These are phyloP conservation scores for Gopherus evgoodei DNA, from an alignment of 2,113 vertebrate genomes.

Conservation along the genomic window DNA sequence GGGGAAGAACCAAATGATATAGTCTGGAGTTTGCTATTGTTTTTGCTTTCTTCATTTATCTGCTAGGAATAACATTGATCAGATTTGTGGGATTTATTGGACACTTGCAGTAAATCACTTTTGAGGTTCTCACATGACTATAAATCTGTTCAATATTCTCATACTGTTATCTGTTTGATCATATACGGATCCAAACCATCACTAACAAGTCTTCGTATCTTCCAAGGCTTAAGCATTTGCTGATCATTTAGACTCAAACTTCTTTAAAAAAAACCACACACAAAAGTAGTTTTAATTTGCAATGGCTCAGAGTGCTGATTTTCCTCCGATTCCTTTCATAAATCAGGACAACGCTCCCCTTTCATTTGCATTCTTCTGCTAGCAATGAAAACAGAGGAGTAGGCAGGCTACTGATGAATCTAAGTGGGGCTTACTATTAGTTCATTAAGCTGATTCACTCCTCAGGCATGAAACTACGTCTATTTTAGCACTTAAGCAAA, in stretches of 20 bases:
- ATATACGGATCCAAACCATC: background rate
- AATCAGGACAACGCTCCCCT: slow-evolving; percentile 23
- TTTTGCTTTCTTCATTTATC: background rate
- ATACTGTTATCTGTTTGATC: background rate
- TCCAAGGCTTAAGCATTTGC: background rate
- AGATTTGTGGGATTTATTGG: background rate
- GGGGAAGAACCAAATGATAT: fast-evolving
- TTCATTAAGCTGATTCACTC: slow-evolving; percentile 61
- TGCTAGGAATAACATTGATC: background rate
- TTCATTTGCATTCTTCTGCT: slow-evolving; percentile 51
- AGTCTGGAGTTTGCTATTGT: background rate
- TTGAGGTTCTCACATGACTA: background rate
- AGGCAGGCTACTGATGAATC: slow-evolving; percentile 13
- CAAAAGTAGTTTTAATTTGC: slow-evolving; percentile 14
- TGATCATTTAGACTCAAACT: background rate
- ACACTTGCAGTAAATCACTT: background rate
- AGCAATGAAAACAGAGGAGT: slow-evolving; percentile 46
- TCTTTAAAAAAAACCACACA: background rate
- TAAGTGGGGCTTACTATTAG: background rate
- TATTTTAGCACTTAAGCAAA: slow-evolving; percentile 57
- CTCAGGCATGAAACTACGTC: slow-evolving; percentile 50
- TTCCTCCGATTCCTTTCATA: slow-evolving; percentile 18
- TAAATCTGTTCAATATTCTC: background rate
- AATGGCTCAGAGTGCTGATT: slow-evolving; percentile 17
- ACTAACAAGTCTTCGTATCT: background rate